Evolutionary conservation across 2,797 vertebrate species (phyloP).

Genomic region (Oceanodroma leucorhoa): DNA sequence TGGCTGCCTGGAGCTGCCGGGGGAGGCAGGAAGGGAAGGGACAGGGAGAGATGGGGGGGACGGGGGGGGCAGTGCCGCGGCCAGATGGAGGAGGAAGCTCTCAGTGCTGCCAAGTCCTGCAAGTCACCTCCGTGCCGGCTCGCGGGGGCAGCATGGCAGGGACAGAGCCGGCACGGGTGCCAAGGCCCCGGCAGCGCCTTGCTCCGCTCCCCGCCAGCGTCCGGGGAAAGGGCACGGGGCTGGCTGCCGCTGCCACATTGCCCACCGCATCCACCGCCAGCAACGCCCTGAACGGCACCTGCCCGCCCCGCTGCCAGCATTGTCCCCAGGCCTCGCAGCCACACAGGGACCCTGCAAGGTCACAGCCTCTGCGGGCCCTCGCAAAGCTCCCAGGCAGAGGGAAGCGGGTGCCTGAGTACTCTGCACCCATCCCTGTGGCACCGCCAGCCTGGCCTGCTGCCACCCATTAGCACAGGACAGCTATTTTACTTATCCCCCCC

Average conservation of each 20-base stretch:
- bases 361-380: not conserved
- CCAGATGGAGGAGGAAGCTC: slow-evolving; percentile 20
- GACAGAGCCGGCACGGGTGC: not conserved
- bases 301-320: not conserved
- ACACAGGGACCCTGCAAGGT: not conserved
- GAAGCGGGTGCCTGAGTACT: not conserved
- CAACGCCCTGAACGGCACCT: fast-evolving
- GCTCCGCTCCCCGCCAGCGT: fast-evolving
- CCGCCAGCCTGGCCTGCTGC: not conserved
- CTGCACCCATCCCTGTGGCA: not conserved
- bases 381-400: not conserved
- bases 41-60: not conserved
- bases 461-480: slow-evolving; percentile 20
- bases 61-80: fast-evolving
- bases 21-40: not conserved
- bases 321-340: not conserved
- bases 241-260: not conserved
- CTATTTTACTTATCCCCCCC: not conserved
- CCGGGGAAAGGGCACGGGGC: not conserved
- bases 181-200: not conserved
- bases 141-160: not conserved
- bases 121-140: not conserved
- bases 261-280: fast-evolving
- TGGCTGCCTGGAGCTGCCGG: not conserved
- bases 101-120: not conserved